These are phyloP conservation scores for Entomyzon cyanotis DNA, from an alignment of 2,113 vertebrate genomes.

Conservation along the genomic window DNA sequence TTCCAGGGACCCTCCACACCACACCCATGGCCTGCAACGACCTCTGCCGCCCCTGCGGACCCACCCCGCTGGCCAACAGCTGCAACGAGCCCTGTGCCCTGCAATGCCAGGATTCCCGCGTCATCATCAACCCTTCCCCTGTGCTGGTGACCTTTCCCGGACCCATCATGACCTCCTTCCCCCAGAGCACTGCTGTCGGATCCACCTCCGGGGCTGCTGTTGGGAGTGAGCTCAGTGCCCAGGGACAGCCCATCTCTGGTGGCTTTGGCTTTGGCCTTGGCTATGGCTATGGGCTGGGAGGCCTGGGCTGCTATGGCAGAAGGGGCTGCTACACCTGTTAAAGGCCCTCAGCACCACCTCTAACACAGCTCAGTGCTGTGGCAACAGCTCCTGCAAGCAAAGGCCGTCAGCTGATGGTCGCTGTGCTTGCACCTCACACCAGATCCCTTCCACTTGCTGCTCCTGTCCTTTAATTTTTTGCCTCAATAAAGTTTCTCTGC, in stretches of 20 bases:
- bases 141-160: too few species aligned
- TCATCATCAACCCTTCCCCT: not conserved
- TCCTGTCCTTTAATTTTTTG: rapidly evolving
- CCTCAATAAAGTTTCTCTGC: not conserved
- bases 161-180: too few species aligned
- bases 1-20: not conserved
- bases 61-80: not conserved
- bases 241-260: too few species aligned
- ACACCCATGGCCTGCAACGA: not conserved
- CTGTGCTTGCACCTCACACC: rapidly evolving
- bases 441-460: rapidly evolving
- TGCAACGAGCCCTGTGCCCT: not conserved
- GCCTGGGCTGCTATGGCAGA: not conserved
- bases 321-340: not conserved
- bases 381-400: rapidly evolving
- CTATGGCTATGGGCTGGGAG: not conserved
- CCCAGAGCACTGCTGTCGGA: too few species aligned
- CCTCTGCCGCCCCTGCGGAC: not conserved
- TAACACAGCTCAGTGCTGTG: rapidly evolving
- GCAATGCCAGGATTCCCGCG: not conserved
- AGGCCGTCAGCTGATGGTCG: rapidly evolving
- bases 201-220: too few species aligned
- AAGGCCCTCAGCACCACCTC: not conserved
- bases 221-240: too few species aligned
- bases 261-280: too few species aligned